These are phyloP conservation scores for Vespertilio murinus DNA, from an alignment of 2,797 vertebrate species.

Conservation along the genomic window DNA sequence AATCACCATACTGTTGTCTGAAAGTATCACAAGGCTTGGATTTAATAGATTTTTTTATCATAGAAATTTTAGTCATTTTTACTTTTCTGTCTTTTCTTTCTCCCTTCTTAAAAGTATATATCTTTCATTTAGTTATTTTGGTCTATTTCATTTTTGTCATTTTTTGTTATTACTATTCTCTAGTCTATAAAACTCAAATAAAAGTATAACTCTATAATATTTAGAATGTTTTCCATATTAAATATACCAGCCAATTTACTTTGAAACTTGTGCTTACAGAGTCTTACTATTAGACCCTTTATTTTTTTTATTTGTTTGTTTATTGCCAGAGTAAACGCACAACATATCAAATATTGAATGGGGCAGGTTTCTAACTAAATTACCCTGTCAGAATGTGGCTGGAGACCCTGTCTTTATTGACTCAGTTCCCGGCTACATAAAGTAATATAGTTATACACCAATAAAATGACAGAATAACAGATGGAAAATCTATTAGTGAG, in stretches of 20 bases:
- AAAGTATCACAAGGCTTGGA: not conserved
- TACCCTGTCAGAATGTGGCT: constrained; percentile 42
- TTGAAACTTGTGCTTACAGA: not conserved
- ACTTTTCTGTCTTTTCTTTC: not conserved
- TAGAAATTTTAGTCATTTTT: not conserved
- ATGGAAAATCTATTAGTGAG: constrained; percentile 69
- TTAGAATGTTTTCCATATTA: constrained; percentile 32
- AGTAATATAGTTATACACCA: constrained; percentile 65
- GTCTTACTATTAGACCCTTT: constrained; percentile 1
- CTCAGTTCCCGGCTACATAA: constrained; percentile 22
- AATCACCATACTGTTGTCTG: not conserved
- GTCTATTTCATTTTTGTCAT: not conserved
- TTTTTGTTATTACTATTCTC: not conserved
- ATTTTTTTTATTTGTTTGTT: constrained; percentile 31
- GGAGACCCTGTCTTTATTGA: constrained; percentile 47
- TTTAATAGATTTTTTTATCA: not conserved
- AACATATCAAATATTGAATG: constrained; percentile 54
- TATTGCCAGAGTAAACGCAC: constrained; percentile 60
- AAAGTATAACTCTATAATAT: not conserved
- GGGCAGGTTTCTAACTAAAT: constrained; percentile 58
- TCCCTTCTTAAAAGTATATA: not conserved
- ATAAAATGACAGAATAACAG: constrained; percentile 65
- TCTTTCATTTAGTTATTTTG: not conserved
- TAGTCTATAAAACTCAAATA: not conserved
- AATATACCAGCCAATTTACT: constrained; percentile 34